Percentiles rank a stretch among this genome's conserved stretches.
phyloP scores from a whole-genome alignment of 2,797 vertebrate species.

The Euphonia xanthogaster region DNA sequence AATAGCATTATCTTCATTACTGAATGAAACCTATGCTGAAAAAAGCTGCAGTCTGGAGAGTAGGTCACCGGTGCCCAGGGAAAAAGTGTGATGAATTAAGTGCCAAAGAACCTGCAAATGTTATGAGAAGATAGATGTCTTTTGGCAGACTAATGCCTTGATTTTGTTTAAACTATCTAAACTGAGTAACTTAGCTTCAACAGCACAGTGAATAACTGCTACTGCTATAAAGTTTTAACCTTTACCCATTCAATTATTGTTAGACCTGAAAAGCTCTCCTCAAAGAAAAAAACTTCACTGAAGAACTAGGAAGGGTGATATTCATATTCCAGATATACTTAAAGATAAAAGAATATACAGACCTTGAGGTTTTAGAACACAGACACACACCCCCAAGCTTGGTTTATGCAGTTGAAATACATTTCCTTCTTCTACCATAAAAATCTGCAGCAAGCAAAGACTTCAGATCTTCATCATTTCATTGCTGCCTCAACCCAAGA shows the following conservation, averaged over 20 bases:
- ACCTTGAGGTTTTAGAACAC: background rate
- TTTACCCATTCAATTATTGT: background rate
- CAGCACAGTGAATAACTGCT: background rate
- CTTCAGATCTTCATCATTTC: background rate
- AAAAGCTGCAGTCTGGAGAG: background rate
- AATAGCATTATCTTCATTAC: background rate
- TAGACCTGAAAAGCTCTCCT: background rate
- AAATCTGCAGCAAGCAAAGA: background rate
- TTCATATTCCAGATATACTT: background rate
- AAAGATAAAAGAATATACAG: background rate
- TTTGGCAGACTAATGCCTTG: background rate
- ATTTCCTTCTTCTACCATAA: background rate
- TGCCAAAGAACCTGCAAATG: background rate
- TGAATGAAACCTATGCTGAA: background rate
- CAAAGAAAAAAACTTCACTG: background rate
- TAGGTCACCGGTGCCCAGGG: background rate
- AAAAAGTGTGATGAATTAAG: background rate
- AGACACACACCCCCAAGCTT: background rate
- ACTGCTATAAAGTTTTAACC: background rate
- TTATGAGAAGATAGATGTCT: background rate
- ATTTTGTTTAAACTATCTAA: conserved; percentile 33
- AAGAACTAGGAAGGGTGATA: background rate
- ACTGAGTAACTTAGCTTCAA: conserved; percentile 16
- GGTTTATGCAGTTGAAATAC: background rate
- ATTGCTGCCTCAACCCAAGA: background rate